phyloP scores from a whole-genome alignment of 2,113 vertebrate species.

The Agelaius phoeniceus region DNA sequence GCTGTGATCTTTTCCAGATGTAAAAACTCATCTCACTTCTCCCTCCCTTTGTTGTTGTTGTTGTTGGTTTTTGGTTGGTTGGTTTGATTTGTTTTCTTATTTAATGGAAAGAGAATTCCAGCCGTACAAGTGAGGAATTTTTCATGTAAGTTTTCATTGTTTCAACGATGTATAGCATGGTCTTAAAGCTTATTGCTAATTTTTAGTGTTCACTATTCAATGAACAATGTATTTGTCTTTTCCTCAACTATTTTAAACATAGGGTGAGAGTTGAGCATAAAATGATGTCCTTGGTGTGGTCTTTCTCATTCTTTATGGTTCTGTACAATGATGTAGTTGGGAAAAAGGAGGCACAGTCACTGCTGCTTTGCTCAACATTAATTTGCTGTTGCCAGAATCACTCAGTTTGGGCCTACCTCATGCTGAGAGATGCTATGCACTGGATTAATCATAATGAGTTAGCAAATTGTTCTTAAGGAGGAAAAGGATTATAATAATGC shows the following conservation, averaged over 20 bases:
- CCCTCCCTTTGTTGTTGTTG: accelerated
- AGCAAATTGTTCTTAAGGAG: neutral
- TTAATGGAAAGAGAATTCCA: neutral
- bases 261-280: neutral
- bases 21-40: neutral
- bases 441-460: neutral
- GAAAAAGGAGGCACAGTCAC: neutral
- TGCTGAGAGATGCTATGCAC: neutral
- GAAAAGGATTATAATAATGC: neutral
- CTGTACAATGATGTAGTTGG: neutral
- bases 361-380: neutral
- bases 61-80: neutral
- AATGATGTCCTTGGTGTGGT: neutral
- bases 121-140: neutral
- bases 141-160: neutral
- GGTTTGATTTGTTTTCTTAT: neutral
- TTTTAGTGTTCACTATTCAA: neutral
- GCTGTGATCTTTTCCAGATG: neutral
- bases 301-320: neutral
- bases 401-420: neutral
- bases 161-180: neutral
- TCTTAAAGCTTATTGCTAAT: neutral
- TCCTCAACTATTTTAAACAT: neutral
- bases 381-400: neutral
- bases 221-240: neutral